Conservation (phyloP, 2,888 invertebrate species). For the Phymatocera aterrima region DNA sequence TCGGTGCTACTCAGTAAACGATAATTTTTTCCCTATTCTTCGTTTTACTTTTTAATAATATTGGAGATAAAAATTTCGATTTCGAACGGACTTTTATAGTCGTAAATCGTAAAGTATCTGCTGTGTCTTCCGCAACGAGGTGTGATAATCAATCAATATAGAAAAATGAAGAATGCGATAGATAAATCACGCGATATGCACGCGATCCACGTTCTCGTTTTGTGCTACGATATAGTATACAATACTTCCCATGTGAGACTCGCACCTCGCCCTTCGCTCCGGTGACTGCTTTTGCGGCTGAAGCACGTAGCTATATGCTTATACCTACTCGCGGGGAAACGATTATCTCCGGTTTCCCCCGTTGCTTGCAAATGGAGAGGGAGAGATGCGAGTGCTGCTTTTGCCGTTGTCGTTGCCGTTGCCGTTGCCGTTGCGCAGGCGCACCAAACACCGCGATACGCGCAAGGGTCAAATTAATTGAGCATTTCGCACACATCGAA, state of each 20-base stretch:
- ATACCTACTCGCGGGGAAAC: constrained; percentile 55
- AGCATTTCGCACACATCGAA: not conserved
- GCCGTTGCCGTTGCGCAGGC: constrained; percentile 9
- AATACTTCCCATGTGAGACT: not conserved
- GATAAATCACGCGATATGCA: too few species aligned
- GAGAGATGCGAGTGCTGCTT: not conserved
- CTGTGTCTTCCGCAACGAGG: too few species aligned
- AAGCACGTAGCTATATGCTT: constrained; percentile 47
- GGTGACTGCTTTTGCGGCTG: constrained; percentile 17
- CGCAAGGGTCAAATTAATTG: constrained; percentile 21
- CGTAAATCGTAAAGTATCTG: too few species aligned
- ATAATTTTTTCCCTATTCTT: too few species aligned
- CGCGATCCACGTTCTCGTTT: not conserved
- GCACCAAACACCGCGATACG: not conserved
- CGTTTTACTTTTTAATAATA: too few species aligned
- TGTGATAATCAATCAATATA: too few species aligned
- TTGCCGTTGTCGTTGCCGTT: not conserved
- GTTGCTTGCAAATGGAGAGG: not conserved
- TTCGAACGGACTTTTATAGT: too few species aligned
- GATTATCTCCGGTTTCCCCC: constrained; percentile 48
- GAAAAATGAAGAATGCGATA: too few species aligned
- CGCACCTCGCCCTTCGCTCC: constrained; percentile 3
- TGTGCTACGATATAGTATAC: too few species aligned
- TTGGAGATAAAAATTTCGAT: too few species aligned
- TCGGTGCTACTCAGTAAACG: too few species aligned